These are phyloP conservation scores for Agelaius tricolor DNA, from an alignment of 2,113 vertebrate genomes.

Conservation along the genomic window DNA sequence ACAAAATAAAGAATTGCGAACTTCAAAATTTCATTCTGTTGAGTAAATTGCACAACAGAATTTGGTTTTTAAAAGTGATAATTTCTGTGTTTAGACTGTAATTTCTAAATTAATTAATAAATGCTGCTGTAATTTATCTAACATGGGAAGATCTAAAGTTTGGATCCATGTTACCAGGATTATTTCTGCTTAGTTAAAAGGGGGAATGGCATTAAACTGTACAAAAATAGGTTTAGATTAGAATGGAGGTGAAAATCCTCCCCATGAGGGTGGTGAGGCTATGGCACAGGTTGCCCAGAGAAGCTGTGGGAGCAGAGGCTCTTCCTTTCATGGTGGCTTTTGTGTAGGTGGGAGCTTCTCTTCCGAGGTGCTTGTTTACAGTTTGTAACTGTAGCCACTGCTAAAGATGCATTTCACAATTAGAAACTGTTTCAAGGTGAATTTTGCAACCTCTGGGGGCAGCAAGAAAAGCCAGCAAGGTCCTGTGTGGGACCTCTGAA, in stretches of 20 bases:
- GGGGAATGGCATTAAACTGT: background rate
- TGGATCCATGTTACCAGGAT: background rate
- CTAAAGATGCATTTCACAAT: background rate
- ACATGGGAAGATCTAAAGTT: background rate
- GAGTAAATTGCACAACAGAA: background rate
- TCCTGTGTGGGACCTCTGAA: too few relatives aligned
- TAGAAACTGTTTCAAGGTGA: background rate
- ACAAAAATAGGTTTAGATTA: background rate
- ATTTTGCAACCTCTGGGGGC: accelerated
- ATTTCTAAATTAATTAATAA: too few relatives aligned
- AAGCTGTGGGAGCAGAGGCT: accelerated
- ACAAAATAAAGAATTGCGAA: background rate
- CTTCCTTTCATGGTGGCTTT: accelerated
- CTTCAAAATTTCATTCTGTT: background rate
- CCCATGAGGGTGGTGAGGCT: too few relatives aligned
- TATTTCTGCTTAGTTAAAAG: background rate
- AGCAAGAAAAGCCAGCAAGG: background rate
- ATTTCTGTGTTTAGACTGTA: background rate
- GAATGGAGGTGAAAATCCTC: too few relatives aligned
- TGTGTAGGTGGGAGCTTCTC: accelerated
- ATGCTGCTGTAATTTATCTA: background rate
- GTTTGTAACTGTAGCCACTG: accelerated
- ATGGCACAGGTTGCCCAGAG: background rate
- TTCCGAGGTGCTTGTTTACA: accelerated
- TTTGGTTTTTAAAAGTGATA: accelerated